Evolutionary conservation across 1,140 invertebrate species (phyloP).

Genomic region (Eupristina koningsbergeri): DNA sequence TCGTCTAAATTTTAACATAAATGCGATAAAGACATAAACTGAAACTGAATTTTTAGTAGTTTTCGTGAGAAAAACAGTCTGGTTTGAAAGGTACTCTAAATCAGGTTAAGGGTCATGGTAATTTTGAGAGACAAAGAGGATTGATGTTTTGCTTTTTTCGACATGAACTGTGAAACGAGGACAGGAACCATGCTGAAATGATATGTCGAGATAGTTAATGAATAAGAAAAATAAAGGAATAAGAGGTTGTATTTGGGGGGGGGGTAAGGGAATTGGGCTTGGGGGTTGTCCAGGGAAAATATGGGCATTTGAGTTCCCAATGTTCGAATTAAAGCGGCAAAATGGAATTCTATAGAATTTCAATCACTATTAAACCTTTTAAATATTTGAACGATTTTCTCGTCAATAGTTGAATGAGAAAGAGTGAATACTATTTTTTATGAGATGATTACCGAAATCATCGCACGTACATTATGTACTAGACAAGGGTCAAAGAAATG

Average conservation of each 20-base stretch:
- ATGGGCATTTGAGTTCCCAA: constrained; percentile 49
- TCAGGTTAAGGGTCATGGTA: constrained; percentile 23
- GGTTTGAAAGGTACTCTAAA: neutral
- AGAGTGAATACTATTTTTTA: neutral
- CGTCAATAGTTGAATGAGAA: neutral
- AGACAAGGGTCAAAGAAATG: neutral
- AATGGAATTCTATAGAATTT: neutral
- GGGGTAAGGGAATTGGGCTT: constrained; percentile 1
- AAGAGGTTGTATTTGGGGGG: neutral
- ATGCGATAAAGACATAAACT: neutral
- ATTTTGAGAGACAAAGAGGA: constrained; percentile 35
- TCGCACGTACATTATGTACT: neutral
- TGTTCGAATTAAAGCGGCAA: constrained; percentile 26
- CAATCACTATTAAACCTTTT: constrained; percentile 35
- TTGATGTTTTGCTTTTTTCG: constrained; percentile 46
- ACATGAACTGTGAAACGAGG: constrained; percentile 39
- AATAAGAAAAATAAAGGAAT: neutral
- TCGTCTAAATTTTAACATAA: neutral
- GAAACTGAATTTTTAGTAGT: neutral
- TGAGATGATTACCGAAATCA: neutral
- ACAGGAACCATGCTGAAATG: constrained; percentile 36
- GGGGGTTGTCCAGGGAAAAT: constrained; percentile 47
- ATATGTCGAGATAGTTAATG: constrained; percentile 3
- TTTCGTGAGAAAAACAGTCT: constrained; percentile 35
- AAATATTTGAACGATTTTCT: neutral